A percentile compares a stretch with the other conserved stretches of the same genome.
Evolutionary conservation across 2,888 invertebrate species (phyloP).

Genomic region (Eurytoma adleriae): DNA sequence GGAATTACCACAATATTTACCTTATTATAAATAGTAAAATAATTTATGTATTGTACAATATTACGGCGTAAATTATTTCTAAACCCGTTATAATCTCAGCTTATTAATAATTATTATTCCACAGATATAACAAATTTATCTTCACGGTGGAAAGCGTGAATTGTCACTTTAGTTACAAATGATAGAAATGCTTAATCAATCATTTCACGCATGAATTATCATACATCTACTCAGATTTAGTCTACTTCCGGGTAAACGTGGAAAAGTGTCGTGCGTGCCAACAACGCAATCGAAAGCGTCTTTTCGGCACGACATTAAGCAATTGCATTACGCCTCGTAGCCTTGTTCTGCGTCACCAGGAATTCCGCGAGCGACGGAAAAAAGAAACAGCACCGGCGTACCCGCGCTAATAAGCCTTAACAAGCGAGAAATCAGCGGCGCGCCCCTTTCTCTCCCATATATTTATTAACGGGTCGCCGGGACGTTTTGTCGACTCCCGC

Average conservation of each 20-base stretch:
- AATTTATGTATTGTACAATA: too few species aligned
- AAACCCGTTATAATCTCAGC: too few species aligned
- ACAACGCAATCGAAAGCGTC: constrained; percentile 17
- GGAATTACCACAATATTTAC: too few species aligned
- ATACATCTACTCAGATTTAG: too few species aligned
- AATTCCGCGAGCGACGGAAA: neutral
- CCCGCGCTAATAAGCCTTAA: constrained; percentile 40
- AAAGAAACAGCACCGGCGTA: constrained; percentile 2
- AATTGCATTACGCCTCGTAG: neutral
- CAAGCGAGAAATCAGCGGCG: constrained; percentile 41
- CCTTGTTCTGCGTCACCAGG: neutral
- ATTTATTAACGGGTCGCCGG: constrained; percentile 23
- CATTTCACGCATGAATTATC: too few species aligned
- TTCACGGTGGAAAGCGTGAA: too few species aligned
- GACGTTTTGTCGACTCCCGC: constrained; percentile 11
- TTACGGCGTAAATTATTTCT: too few species aligned
- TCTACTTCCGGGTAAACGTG: neutral
- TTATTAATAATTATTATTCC: too few species aligned
- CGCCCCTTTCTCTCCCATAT: constrained; percentile 9
- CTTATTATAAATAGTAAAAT: too few species aligned
- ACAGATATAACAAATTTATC: too few species aligned
- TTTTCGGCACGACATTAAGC: constrained; percentile 22
- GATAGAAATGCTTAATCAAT: too few species aligned
- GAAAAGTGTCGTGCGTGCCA: neutral
- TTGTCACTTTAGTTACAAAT: too few species aligned